Evolutionary conservation across 2,888 invertebrate species (phyloP).

Genomic region (Eledona agricola): DNA sequence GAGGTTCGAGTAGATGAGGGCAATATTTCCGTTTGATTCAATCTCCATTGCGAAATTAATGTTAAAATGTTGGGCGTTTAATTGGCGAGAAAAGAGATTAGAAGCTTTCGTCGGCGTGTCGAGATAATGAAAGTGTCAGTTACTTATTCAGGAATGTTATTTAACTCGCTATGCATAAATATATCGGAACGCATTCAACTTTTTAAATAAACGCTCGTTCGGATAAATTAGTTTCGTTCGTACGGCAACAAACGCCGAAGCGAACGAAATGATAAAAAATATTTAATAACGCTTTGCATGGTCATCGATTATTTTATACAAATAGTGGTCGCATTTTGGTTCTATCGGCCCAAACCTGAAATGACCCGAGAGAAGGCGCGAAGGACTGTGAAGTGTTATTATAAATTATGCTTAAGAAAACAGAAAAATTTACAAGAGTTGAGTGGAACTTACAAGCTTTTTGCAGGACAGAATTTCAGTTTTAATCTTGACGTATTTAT

Average conservation of each 20-base stretch:
- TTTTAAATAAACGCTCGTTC: conserved; percentile 1
- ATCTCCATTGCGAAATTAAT: conserved; percentile 40
- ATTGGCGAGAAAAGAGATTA: conserved; percentile 41
- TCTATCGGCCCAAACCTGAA: no score
- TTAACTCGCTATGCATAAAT: conserved; percentile 33
- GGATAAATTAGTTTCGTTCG: no score
- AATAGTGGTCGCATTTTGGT: no score
- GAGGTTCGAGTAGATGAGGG: conserved; percentile 32
- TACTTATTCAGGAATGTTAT: conserved; percentile 39
- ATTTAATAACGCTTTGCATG: no score
- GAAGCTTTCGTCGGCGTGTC: conserved; percentile 39
- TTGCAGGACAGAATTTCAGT: conserved; percentile 31
- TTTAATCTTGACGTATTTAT: conserved; percentile 36
- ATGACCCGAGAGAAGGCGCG: no score
- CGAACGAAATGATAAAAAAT: no score
- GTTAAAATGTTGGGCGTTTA: conserved; percentile 40
- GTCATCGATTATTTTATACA: no score
- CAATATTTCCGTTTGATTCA: conserved; percentile 37
- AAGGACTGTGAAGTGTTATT: conserved; percentile 4
- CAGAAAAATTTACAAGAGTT: conserved; percentile 18
- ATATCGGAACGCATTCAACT: conserved; percentile 25
- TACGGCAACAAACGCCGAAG: no score
- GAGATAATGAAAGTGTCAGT: conserved; percentile 41
- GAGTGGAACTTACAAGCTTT: conserved; percentile 23
- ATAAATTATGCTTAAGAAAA: conserved; percentile 19